Evolutionary conservation across 2,888 invertebrate genomes (phyloP).

Genomic region (Gastrophysa polygoni): DNA sequence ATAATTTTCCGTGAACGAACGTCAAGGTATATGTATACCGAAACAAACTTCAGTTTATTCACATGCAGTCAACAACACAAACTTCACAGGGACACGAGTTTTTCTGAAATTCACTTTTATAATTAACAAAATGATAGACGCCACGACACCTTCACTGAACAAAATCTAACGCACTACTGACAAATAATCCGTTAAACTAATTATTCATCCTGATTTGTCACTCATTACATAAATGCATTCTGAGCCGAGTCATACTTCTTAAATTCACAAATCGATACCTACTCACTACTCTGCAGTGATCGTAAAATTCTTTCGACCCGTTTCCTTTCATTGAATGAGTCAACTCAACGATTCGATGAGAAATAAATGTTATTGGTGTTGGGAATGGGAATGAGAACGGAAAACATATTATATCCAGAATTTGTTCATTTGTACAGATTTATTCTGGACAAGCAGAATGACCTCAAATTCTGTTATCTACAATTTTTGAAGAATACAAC

Average conservation of each 20-base stretch:
- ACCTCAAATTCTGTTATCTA: no score
- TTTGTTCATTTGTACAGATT: no score
- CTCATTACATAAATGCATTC: not conserved
- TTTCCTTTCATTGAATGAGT: no score
- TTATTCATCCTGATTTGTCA: not conserved
- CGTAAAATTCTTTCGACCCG: not conserved
- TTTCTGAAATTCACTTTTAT: not conserved
- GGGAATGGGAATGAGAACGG: no score
- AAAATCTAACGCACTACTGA: conserved; percentile 2
- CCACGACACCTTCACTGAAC: not conserved
- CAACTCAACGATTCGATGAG: no score
- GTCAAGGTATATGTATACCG: conserved; percentile 1
- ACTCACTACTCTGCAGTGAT: no score
- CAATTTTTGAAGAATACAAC: no score
- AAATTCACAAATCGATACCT: not conserved
- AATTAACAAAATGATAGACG: not conserved
- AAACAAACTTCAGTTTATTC: not conserved
- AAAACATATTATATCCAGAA: no score
- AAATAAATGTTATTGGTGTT: no score
- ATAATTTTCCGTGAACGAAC: not conserved
- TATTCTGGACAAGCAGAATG: no score
- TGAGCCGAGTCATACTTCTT: not conserved
- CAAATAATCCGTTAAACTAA: not conserved
- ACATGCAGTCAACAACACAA: not conserved
- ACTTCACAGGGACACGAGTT: not conserved